These are phyloP conservation scores for Lasius platythorax DNA, from an alignment of 2,888 invertebrate species.

Conservation along the genomic window DNA sequence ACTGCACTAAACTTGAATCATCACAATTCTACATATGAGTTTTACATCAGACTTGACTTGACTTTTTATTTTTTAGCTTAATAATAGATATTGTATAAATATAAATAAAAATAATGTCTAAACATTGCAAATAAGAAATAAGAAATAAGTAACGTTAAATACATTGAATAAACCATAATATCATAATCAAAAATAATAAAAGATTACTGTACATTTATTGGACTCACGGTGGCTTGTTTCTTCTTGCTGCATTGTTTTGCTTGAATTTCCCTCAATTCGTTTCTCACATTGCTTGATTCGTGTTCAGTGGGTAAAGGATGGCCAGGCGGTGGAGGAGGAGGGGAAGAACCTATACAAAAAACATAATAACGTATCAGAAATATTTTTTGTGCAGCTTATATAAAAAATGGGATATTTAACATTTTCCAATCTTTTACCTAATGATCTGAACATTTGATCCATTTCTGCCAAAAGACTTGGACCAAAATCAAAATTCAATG, in stretches of 20 bases:
- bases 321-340: slow-evolving; percentile 82
- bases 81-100: slow-evolving; percentile 34
- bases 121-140: slow-evolving; percentile 58
- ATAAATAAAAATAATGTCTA: slow-evolving; percentile 58
- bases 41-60: background rate
- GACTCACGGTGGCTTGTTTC: slow-evolving; percentile 87
- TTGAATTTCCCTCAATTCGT: slow-evolving; percentile 90
- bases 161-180: slow-evolving; percentile 65
- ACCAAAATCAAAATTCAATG: slow-evolving; percentile 91
- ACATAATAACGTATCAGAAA: slow-evolving; percentile 13
- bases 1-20: background rate
- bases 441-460: slow-evolving; percentile 93
- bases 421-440: slow-evolving; percentile 81
- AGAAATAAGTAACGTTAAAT: slow-evolving; percentile 62
- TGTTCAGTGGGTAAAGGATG: slow-evolving; percentile 84
- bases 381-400: too few species aligned
- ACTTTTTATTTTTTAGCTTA: slow-evolving; percentile 25
- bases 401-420: background rate
- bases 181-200: slow-evolving; percentile 65
- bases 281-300: slow-evolving; percentile 89
- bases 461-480: slow-evolving; percentile 96
- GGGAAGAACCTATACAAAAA: slow-evolving; percentile 80
- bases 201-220: slow-evolving; percentile 83
- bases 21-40: slow-evolving; percentile 1
- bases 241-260: slow-evolving; percentile 86